A percentile compares a stretch with the other conserved stretches of the same genome.
Evolutionary conservation across 2,113 vertebrate genomes (phyloP).

Genomic region (Rhabdornis inornatus): DNA sequence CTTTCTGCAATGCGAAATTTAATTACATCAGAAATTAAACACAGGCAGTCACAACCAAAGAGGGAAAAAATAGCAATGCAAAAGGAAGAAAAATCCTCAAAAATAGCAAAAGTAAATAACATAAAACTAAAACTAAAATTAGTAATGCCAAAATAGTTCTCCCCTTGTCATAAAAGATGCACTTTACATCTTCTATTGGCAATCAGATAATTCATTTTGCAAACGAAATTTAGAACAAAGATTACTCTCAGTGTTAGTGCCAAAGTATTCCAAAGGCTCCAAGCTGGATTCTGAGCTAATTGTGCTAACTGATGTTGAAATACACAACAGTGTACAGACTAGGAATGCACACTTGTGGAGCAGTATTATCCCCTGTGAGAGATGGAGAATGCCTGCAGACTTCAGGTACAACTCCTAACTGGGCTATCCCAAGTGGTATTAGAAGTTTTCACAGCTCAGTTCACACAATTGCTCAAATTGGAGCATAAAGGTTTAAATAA

Average conservation of each 20-base stretch:
- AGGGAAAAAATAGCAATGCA: background rate
- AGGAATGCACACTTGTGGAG: background rate
- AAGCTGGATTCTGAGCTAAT: background rate
- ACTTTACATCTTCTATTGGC: background rate
- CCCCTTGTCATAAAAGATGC: background rate
- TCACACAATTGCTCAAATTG: background rate
- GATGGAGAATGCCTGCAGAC: background rate
- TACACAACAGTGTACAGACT: background rate
- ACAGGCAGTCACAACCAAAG: background rate
- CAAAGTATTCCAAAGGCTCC: background rate
- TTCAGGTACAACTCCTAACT: background rate
- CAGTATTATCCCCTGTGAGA: background rate
- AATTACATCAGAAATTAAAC: background rate
- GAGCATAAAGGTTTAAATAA: background rate
- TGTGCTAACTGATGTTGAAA: background rate
- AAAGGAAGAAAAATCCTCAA: background rate
- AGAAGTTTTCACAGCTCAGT: background rate
- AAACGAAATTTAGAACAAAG: background rate
- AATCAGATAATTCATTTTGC: background rate
- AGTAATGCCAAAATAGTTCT: background rate
- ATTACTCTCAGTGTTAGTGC: background rate
- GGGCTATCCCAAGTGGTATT: background rate
- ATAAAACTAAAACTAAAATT: background rate
- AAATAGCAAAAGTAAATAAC: background rate
- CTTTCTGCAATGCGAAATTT: background rate